These are phyloP conservation scores for Muricea muricata DNA, from an alignment of 92 coral and sea anemone species.

Conservation along the genomic window DNA sequence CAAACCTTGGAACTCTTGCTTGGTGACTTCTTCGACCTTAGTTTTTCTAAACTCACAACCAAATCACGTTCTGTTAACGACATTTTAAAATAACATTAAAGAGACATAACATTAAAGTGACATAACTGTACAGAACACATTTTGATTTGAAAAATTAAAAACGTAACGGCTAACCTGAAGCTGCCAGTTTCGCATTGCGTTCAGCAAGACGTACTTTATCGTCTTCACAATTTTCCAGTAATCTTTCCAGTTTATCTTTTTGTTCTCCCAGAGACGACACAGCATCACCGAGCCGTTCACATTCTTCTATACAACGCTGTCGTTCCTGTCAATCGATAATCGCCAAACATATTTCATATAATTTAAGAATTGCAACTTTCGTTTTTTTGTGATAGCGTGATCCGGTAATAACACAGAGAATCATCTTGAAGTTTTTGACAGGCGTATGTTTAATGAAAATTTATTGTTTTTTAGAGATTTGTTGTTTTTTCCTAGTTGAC, in stretches of 20 bases:
- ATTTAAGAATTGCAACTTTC: neutral
- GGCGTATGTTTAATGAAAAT: no score
- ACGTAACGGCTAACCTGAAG: slow-evolving; percentile 88
- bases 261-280: slow-evolving; percentile 81
- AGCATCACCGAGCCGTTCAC: slow-evolving; percentile 79
- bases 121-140: neutral
- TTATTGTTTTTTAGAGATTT: no score
- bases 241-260: slow-evolving; percentile 76
- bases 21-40: slow-evolving; percentile 79
- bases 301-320: slow-evolving; percentile 84
- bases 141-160: neutral
- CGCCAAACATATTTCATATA: neutral
- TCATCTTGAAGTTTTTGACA: no score
- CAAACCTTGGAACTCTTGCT: slow-evolving; percentile 85
- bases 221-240: slow-evolving; percentile 87
- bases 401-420: no score
- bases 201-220: slow-evolving; percentile 87
- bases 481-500: no score
- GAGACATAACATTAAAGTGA: no score
- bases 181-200: slow-evolving; percentile 85
- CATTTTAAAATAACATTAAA: no score
- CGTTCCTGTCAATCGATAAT: slow-evolving; percentile 74
- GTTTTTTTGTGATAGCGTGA: no score
- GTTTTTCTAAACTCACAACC: slow-evolving; percentile 89
- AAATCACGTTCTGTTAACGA: slow-evolving; percentile 80